These are phyloP conservation scores for Garrulus glandarius DNA, from an alignment of 2,797 vertebrate species.

Conservation along the genomic window DNA sequence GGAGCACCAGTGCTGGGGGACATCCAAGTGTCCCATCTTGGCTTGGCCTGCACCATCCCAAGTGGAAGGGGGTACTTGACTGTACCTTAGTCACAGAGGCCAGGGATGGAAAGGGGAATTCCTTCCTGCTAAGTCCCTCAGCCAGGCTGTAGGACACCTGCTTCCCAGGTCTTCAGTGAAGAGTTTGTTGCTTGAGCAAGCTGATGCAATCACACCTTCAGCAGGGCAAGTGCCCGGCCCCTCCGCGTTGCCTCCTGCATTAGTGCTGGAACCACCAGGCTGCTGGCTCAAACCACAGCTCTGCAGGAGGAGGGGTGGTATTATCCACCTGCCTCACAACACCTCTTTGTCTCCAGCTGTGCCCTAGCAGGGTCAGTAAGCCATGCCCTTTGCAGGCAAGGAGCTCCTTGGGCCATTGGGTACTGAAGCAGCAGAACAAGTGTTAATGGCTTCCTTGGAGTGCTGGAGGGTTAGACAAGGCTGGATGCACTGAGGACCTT, in stretches of 20 bases:
- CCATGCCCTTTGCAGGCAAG: background rate
- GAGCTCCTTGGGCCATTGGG: background rate
- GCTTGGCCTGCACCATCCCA: background rate
- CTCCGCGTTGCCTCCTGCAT: rapidly evolving
- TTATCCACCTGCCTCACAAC: background rate
- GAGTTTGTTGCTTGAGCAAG: background rate
- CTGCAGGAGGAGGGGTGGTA: background rate
- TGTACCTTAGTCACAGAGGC: background rate
- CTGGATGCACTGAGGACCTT: background rate
- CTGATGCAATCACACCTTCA: background rate
- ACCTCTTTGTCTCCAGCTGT: background rate
- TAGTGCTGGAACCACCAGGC: background rate
- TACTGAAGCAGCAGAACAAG: background rate
- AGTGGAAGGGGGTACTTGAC: background rate
- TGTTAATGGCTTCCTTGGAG: background rate
- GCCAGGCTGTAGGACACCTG: background rate
- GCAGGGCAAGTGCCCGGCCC: background rate
- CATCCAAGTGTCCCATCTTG: background rate
- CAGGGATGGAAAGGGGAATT: background rate
- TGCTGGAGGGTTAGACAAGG: background rate
- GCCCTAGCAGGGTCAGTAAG: background rate
- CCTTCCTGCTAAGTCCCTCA: background rate
- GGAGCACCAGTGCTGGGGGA: background rate
- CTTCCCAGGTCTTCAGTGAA: background rate
- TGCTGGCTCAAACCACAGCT: background rate